Conservation (phyloP, 2,888 invertebrate genomes). For the Mechanitis mazaeus region DNA sequence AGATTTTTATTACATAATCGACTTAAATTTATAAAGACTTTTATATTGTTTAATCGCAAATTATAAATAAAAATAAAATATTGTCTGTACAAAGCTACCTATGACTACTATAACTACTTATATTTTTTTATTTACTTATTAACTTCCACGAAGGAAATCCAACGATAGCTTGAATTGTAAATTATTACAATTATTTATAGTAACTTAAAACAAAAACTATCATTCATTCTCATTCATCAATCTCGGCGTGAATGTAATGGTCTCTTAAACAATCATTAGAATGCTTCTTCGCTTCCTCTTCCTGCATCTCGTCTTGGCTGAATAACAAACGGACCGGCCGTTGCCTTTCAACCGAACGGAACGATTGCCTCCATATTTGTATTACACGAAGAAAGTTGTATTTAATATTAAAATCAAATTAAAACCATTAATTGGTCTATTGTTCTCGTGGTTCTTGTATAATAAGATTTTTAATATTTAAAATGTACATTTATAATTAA, state of each 20-base stretch:
- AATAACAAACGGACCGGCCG: constrained; percentile 46
- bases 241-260: background rate
- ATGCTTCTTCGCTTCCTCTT: constrained; percentile 48
- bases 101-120: too few species aligned
- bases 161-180: background rate
- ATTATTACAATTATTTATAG: background rate
- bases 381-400: constrained; percentile 17
- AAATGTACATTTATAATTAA: too few species aligned
- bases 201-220: background rate
- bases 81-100: too few species aligned
- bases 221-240: background rate
- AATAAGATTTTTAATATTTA: too few species aligned
- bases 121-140: too few species aligned
- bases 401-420: constrained; percentile 11
- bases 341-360: constrained; percentile 52
- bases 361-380: constrained; percentile 34
- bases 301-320: constrained; percentile 43
- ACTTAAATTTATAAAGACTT: too few species aligned
- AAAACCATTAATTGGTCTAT: too few species aligned
- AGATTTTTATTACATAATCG: too few species aligned
- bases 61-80: too few species aligned
- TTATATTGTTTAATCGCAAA: too few species aligned
- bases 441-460: too few species aligned
- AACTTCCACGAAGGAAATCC: too few species aligned
- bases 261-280: constrained; percentile 38